Evolutionary conservation across 2,113 vertebrate genomes (phyloP).

Genomic region (Rafetus swinhoei): DNA sequence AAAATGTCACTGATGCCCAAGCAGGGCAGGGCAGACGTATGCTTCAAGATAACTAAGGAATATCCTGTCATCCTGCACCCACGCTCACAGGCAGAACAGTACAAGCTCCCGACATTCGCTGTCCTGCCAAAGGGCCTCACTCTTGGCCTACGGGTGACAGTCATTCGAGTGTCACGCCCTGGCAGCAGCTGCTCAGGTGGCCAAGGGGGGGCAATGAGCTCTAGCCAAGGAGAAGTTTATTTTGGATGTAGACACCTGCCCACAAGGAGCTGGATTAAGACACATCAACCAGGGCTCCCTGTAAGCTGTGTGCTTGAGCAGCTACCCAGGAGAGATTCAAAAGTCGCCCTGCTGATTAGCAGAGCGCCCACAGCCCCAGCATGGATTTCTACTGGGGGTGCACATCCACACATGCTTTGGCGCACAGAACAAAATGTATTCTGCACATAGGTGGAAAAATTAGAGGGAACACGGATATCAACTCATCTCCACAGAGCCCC

Average conservation of each 20-base stretch:
- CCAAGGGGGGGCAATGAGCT: neutral
- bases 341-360: too few species aligned
- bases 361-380: too few species aligned
- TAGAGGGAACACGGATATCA: too few species aligned
- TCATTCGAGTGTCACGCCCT: neutral
- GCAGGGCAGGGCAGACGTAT: neutral
- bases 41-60: neutral
- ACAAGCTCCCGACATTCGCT: neutral
- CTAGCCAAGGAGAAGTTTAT: neutral
- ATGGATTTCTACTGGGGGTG: too few species aligned
- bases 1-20: neutral
- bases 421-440: too few species aligned
- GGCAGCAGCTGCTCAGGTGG: neutral
- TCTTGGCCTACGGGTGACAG: fast-evolving
- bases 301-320: too few species aligned
- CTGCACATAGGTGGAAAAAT: too few species aligned
- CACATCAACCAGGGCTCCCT: neutral
- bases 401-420: too few species aligned
- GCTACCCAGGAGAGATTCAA: too few species aligned
- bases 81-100: neutral
- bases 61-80: neutral
- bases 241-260: fast-evolving
- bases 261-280: neutral
- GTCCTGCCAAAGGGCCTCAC: neutral
- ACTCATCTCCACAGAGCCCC: neutral